Percentiles rank a stretch among this genome's conserved stretches.
Evolutionary conservation across 2,797 vertebrate genomes (phyloP).

Genomic region (Ceryle rudis): DNA sequence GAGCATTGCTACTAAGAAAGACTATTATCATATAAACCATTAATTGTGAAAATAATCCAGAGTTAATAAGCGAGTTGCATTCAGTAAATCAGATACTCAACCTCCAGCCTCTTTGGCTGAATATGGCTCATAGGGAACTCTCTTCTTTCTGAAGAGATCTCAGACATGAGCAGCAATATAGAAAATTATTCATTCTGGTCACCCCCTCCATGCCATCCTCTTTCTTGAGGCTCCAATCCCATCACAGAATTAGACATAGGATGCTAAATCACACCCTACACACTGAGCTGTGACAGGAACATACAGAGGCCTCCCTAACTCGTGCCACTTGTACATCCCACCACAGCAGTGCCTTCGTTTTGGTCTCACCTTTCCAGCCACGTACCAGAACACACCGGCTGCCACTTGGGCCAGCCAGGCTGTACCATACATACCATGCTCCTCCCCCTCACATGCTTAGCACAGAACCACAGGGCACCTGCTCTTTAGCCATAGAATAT

Average conservation of each 20-base stretch:
- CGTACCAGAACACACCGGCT: accelerated
- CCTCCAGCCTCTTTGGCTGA: neutral
- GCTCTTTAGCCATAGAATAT: neutral
- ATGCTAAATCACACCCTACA: neutral
- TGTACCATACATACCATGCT: accelerated
- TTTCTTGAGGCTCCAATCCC: neutral
- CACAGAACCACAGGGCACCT: accelerated
- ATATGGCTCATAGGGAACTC: accelerated
- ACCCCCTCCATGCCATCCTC: neutral
- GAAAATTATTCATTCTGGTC: neutral
- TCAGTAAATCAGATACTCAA: neutral
- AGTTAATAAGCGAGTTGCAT: neutral
- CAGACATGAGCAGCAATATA: accelerated
- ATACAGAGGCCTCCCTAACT: neutral
- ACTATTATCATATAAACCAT: neutral
- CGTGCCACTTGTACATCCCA: neutral
- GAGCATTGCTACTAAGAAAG: neutral
- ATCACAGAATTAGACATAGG: neutral
- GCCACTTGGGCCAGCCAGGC: neutral
- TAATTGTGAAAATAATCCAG: neutral
- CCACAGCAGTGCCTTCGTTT: accelerated
- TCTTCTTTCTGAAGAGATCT: neutral
- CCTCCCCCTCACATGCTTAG: accelerated
- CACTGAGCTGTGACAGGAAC: neutral
- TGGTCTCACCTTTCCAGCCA: neutral